Conservation (phyloP, 2,888 invertebrate genomes). For the Synergus laeviventris region DNA sequence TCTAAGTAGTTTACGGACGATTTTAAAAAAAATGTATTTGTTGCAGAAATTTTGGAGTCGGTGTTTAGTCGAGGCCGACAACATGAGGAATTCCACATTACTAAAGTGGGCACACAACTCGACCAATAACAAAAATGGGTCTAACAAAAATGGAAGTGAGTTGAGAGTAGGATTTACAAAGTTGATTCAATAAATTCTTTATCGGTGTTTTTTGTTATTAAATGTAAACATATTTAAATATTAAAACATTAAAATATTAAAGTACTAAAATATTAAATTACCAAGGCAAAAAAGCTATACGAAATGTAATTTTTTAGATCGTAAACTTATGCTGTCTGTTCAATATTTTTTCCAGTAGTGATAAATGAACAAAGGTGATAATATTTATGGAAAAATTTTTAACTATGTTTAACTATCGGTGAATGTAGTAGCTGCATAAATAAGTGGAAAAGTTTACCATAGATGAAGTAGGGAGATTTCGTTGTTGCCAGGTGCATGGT, state of each 20-base stretch:
- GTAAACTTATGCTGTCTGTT: background rate
- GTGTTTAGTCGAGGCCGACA: constrained; percentile 50
- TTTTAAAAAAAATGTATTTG: constrained; percentile 39
- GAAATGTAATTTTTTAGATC: no score
- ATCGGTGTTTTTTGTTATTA: no score
- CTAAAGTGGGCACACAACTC: constrained; percentile 80
- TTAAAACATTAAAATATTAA: no score
- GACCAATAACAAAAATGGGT: constrained; percentile 76
- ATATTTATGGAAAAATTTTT: background rate
- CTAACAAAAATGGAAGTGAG: constrained; percentile 72
- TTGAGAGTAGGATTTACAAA: background rate
- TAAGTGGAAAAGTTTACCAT: constrained; percentile 3
- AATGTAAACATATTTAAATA: no score
- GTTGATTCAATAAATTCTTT: no score
- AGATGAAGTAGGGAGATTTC: constrained; percentile 28
- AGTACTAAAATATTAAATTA: no score
- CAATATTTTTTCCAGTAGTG: background rate
- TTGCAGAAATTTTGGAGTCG: constrained; percentile 57
- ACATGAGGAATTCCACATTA: constrained; percentile 79
- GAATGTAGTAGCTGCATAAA: background rate
- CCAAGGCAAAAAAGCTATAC: no score
- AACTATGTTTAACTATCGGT: background rate
- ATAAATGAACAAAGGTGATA: background rate
- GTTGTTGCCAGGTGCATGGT: constrained; percentile 25
- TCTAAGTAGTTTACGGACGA: background rate